Percentiles rank a stretch among this genome's conserved stretches.
These are phyloP conservation scores for Acanthosoma haemorrhoidale DNA, from an alignment of 2,888 invertebrate species.

Conservation along the genomic window DNA sequence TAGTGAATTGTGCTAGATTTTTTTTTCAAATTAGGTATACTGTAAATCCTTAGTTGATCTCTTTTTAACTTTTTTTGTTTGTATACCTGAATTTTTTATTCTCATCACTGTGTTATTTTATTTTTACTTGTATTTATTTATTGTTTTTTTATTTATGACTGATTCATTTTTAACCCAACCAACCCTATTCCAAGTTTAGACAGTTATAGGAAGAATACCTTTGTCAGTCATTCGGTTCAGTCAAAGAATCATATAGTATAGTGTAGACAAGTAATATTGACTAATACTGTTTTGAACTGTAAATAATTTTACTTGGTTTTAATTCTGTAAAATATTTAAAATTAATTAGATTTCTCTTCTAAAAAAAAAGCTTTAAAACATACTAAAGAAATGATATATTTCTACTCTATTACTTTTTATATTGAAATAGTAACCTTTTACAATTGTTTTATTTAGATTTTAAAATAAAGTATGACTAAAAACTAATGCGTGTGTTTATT, in stretches of 20 bases:
- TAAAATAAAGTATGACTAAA: not conserved
- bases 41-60: constrained; percentile 1
- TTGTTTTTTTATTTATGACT: not conserved
- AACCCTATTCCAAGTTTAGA: not conserved
- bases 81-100: not conserved
- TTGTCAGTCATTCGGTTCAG: not conserved
- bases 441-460: not conserved
- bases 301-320: not conserved
- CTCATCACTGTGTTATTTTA: not conserved
- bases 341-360: not conserved
- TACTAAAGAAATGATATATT: not conserved
- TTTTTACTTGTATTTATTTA: not conserved
- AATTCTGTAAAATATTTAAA: not conserved
- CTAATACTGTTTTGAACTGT: not conserved
- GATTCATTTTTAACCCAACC: not conserved
- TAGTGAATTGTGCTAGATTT: not conserved
- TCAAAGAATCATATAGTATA: not conserved
- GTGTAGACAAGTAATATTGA: not conserved
- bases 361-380: constrained; percentile 5
- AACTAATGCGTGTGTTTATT: not conserved
- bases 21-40: not conserved
- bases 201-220: not conserved
- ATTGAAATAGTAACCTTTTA: not conserved
- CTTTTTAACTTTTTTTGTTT: not conserved
- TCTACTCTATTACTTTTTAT: constrained; percentile 8